Evolutionary conservation across 2,888 invertebrate genomes (phyloP), one percentile per base, ranked within the genome.

Genomic region (Sarcophaga variegata): DNA sequence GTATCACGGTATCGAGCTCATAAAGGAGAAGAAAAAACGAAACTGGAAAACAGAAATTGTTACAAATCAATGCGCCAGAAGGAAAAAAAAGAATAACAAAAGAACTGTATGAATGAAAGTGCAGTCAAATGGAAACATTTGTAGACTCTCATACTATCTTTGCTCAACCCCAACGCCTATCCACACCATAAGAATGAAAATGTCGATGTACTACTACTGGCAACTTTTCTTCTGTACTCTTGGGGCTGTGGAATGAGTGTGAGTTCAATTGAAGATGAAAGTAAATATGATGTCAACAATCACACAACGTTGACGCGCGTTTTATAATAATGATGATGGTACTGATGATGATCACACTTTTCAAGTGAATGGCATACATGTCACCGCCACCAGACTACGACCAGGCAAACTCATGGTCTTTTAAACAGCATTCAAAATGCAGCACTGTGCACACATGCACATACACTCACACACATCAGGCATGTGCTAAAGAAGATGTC

Each of bases 81-180:
- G 67, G 47, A 60, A 22, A 17, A 78, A 70, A 54, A 54, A 54
- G 4, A 14, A 54, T 54, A 17, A 74, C 77, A 78, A 81, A 4
- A 70, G 45, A 75, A 81, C 49, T 64, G 66, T 75, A 78, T 81
- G 74, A 75, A 81, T 64, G 74, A 75, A 81, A 60, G 74, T 69
- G 74, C 83, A 86, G 74, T 86, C 77, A 83, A 78, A 64, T 81
- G 81, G 66, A 81, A 83, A 81, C 63, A 62, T 78, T 84, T 79
- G 45, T 14, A 66, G 62, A 66, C 63, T 59, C 71, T 45, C 66
- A 49, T 54, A 47, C 4, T 54, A 54, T 14, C 54, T 14, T 17
- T 5, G 4, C 17, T 14, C 54, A 54, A 17, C 12, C 14, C 66
- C 45, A 14, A 12, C 25, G 4, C 3, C 17, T 22, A 27, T 14